Base-by-base conservation (phyloP, 23 tunicate species). In the Trididemnum clinides region DNA sequence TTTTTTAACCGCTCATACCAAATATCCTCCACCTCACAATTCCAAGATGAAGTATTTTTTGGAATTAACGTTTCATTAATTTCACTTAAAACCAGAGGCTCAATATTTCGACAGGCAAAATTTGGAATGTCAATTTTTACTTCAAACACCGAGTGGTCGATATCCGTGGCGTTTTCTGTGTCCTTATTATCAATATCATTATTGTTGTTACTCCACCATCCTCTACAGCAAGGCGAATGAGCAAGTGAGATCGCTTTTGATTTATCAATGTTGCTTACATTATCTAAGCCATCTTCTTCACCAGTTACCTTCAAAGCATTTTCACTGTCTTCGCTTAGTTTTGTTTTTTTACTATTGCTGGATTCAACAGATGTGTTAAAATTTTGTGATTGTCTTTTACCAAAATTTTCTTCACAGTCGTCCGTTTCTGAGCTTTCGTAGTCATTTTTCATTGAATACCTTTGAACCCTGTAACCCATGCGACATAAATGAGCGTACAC, bases 401-500 rank as follows among this genome's bases (percentile, higher is more conserved):
- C 69, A 10, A 44, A 44, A 15, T 44, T 44, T 15, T 10, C 10
- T 7, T 10, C 10, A 44, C 54, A 7, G 54, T 44, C 15, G 10
- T 44, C 54, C 15, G 54, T 15, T 44, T 44, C 54, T 28, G 25
- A 10, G 20, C 20, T 19, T 28, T 59, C 66, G 20, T 59, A 25
- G 20, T 59, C 66, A 10, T 3, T 10, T 59, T 59, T 28, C 20
- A n/a, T 5, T n/a, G 27, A 25, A 59, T 10, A 59, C 20, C 66
- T 25, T 33, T 84, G 89, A 31, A 92, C 89, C 4, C 86, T 39
- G 69, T 78, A 92, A 1, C 97, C 97, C 34, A 81, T 71, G 63
- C 78, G 83, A 21, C 76, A 80, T 33, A 92, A 64, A 59, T 88
- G 82, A 0, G 97, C 39, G 78, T 81, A 92, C 18, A 88, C 92